A percentile compares a stretch with the other conserved stretches of the same genome.
Evolutionary conservation across 1,140 invertebrate species (phyloP).

Genomic region (Drosophila parabipectinata): DNA sequence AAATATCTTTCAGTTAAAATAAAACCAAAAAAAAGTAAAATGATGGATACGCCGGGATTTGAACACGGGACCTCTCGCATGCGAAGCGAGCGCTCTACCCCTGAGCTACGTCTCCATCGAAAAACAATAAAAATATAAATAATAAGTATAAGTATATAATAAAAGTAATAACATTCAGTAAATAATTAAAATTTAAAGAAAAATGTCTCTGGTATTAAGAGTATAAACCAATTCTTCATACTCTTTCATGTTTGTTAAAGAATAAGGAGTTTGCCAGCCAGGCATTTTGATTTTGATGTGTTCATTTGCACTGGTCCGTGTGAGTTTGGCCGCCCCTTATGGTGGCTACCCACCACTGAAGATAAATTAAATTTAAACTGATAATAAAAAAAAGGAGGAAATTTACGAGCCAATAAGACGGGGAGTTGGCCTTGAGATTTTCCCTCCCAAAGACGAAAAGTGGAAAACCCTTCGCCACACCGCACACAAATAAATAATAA

Average conservation of each 20-base stretch:
- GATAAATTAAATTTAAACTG: slow-evolving; percentile 82
- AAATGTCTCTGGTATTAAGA: neutral
- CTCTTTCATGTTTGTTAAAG: slow-evolving; percentile 7
- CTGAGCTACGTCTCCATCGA: too few species aligned
- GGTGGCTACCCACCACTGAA: slow-evolving; percentile 18
- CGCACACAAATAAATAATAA: slow-evolving; percentile 73
- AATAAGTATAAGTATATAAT: neutral
- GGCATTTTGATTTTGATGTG: slow-evolving; percentile 72
- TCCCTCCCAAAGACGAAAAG: neutral
- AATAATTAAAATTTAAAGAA: too few species aligned
- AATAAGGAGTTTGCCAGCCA: slow-evolving; percentile 5
- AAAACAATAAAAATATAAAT: neutral
- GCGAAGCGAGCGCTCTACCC: too few species aligned
- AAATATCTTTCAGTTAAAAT: too few species aligned
- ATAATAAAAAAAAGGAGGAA: slow-evolving; percentile 66
- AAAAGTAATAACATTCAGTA: too few species aligned
- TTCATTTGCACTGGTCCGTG: slow-evolving; percentile 60
- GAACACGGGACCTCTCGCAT: neutral
- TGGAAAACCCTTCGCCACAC: slow-evolving; percentile 30
- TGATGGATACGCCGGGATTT: neutral
- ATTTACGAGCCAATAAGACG: slow-evolving; percentile 78
- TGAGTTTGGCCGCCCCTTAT: neutral
- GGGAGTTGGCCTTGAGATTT: slow-evolving; percentile 50
- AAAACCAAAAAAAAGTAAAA: neutral
- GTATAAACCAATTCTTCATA: too few species aligned